A percentile compares a stretch with the other conserved stretches of the same genome.
phyloP scores from a whole-genome alignment of 2,888 invertebrate genomes.

The Sipha maydis region DNA sequence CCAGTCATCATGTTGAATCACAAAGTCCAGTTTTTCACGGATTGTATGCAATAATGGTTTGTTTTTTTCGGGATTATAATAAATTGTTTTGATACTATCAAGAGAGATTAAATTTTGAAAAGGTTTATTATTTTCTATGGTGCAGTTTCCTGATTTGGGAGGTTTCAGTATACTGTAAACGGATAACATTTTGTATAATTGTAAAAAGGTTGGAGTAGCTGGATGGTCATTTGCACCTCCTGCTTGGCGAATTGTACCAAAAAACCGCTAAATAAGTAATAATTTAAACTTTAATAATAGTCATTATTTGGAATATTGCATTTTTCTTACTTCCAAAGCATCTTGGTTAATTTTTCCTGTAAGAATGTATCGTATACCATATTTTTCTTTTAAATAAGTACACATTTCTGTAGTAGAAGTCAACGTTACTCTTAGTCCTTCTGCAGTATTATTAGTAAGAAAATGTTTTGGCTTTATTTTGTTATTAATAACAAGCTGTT shows the following conservation, averaged over 20 bases:
- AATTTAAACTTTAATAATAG: not conserved
- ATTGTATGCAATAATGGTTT: constrained; percentile 2
- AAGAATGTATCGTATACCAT: constrained; percentile 16
- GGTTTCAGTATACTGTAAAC: constrained; percentile 25
- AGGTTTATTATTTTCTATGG: constrained; percentile 20
- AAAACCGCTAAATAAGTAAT: not conserved
- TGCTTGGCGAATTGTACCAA: constrained; percentile 31
- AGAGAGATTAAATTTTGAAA: not conserved
- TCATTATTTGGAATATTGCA: not conserved
- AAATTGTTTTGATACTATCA: constrained; percentile 5
- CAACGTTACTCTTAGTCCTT: constrained; percentile 2
- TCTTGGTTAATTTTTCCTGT: constrained; percentile 34
- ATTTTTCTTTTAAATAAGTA: constrained; percentile 13
- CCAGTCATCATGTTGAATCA: constrained; percentile 6
- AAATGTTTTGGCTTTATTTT: too few species aligned
- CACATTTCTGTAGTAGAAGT: constrained; percentile 6
- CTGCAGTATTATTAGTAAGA: too few species aligned
- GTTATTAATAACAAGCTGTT: too few species aligned
- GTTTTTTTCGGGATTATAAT: not conserved
- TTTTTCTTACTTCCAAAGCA: constrained; percentile 7
- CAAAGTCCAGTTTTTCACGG: constrained; percentile 12
- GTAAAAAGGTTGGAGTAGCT: constrained; percentile 22
- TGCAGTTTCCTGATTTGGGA: constrained; percentile 10
- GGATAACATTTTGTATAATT: constrained; percentile 23
- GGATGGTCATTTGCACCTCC: constrained; percentile 22